Conservation (phyloP, 2,888 invertebrate genomes). For the Clepsis dumicolana region DNA sequence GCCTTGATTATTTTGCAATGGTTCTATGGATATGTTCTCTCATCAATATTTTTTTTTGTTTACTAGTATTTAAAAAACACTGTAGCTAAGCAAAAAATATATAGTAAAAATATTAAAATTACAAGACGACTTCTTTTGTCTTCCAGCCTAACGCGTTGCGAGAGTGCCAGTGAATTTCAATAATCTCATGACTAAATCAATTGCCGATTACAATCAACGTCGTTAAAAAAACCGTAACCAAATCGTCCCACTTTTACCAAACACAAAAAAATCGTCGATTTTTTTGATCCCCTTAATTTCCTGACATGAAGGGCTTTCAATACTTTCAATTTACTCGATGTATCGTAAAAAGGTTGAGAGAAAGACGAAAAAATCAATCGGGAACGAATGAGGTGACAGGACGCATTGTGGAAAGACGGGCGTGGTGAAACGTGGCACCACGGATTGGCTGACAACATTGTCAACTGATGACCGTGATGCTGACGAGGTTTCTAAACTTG, state of each 20-base stretch:
- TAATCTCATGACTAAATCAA: constrained; percentile 23
- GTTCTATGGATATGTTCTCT: no score
- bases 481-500: constrained; percentile 33
- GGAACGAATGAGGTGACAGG: constrained; percentile 78
- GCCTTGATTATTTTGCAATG: no score
- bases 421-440: constrained; percentile 74
- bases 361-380: constrained; percentile 79
- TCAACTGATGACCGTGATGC: constrained; percentile 69
- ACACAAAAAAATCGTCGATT: constrained; percentile 52
- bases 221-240: constrained; percentile 46
- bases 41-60: no score
- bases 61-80: no score
- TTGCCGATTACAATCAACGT: constrained; percentile 31
- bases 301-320: constrained; percentile 71
- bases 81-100: no score
- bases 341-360: constrained; percentile 63
- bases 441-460: constrained; percentile 77
- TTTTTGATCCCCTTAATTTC: constrained; percentile 54
- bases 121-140: no score
- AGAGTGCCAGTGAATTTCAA: no score
- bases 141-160: no score
- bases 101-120: no score
- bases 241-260: constrained; percentile 53
- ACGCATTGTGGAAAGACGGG: constrained; percentile 73
- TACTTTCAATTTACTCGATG: constrained; percentile 77